Conservation (phyloP, 2,113 vertebrate genomes). For the Cygnus atratus region DNA sequence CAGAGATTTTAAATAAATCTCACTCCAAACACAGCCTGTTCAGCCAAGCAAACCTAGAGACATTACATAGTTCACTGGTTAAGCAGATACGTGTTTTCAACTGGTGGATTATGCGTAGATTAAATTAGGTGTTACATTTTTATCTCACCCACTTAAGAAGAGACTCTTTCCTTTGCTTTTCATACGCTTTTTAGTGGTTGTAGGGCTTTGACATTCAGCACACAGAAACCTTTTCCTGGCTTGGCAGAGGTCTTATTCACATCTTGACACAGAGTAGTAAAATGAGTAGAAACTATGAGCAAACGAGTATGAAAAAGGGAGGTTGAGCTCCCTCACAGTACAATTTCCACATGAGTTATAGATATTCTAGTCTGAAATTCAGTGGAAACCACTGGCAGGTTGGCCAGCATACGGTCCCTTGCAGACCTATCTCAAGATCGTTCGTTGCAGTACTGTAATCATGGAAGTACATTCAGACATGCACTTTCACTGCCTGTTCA, state of each 20-base stretch:
- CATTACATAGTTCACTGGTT: neutral
- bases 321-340: neutral
- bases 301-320: neutral
- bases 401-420: neutral
- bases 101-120: neutral
- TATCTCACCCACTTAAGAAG: neutral
- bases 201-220: neutral
- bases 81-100: neutral
- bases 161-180: neutral
- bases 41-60: neutral
- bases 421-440: neutral
- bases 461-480: rapidly evolving
- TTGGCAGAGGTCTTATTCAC: neutral
- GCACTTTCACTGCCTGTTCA: neutral
- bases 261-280: neutral
- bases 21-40: neutral
- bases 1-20: neutral
- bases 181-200: neutral
- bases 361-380: neutral
- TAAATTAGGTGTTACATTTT: neutral
- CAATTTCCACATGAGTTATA: rapidly evolving
- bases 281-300: neutral
- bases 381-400: neutral
- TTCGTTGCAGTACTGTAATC: neutral
- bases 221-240: neutral